phyloP scores from a whole-genome alignment of 2,888 invertebrate species.

The Chymomyza fuscimana region DNA sequence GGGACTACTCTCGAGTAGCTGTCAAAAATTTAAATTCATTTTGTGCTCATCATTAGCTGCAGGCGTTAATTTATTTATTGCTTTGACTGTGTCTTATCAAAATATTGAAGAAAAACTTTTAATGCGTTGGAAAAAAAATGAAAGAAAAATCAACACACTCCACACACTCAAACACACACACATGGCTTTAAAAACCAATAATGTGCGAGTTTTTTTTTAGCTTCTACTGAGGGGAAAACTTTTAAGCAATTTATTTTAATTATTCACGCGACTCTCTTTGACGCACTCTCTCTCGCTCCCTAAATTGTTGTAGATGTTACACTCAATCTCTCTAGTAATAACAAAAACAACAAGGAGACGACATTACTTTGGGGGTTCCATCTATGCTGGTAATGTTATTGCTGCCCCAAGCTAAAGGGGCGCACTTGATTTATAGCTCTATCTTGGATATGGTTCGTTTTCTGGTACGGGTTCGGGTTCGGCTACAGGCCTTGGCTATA shows the following conservation, averaged over 20 bases:
- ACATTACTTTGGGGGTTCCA: not conserved
- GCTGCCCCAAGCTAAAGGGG: not conserved
- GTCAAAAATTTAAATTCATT: conserved; percentile 20
- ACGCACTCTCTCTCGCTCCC: conserved; percentile 26
- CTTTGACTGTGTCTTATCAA: conserved; percentile 53
- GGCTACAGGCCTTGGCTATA: conserved; percentile 27
- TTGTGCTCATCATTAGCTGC: conserved; percentile 12
- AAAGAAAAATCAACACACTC: not conserved
- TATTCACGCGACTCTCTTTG: conserved; percentile 61
- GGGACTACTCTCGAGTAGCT: not conserved
- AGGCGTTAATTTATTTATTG: conserved; percentile 66
- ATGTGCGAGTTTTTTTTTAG: conserved; percentile 27
- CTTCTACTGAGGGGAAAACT: conserved; percentile 29
- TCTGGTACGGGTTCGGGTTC: not conserved
- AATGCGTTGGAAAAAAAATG: conserved; percentile 7
- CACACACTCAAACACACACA: conserved; percentile 11
- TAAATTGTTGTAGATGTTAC: not conserved
- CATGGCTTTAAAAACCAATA: conserved; percentile 66
- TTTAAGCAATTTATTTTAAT: conserved; percentile 67
- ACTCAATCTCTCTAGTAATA: not conserved
- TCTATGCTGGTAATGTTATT: not conserved
- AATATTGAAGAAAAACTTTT: conserved; percentile 43
- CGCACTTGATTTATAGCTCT: conserved; percentile 61
- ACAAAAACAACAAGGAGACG: not conserved
- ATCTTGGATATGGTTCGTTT: not conserved